Conservation (phyloP, 1,140 invertebrate genomes). For the Kradibia gibbosae region DNA sequence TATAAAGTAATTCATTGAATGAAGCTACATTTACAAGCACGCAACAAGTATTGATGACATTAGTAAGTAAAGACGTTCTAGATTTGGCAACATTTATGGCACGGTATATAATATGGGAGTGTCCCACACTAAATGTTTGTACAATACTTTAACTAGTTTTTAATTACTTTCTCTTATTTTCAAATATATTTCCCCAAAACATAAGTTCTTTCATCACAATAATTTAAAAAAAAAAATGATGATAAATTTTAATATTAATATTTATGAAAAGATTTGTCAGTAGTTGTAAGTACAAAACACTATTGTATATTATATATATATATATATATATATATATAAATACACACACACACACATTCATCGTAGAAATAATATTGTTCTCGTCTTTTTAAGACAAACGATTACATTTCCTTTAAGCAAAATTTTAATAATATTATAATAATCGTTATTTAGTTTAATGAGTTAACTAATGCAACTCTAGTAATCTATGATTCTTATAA, state of each 20-base stretch:
- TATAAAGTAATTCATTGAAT: constrained; percentile 21
- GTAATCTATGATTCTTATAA: no score
- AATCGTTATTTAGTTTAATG: no score
- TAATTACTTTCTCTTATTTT: constrained; percentile 21
- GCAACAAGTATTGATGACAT: constrained; percentile 33
- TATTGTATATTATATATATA: no score
- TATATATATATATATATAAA: no score
- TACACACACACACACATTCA: no score
- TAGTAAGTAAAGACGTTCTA: constrained; percentile 30
- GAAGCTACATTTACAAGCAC: constrained; percentile 42
- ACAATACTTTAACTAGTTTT: constrained; percentile 43
- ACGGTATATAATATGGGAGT: constrained; percentile 57
- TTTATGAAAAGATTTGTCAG: neutral
- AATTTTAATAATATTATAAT: no score
- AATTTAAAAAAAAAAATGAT: constrained; percentile 19
- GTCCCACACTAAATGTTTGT: constrained; percentile 46
- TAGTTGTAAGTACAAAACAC: neutral
- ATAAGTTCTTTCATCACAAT: constrained; percentile 36
- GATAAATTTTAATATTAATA: constrained; percentile 6
- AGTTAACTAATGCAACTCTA: no score
- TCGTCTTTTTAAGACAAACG: no score
- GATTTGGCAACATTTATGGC: constrained; percentile 56
- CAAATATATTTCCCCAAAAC: constrained; percentile 10
- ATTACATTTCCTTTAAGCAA: no score
- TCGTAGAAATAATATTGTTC: no score